Base-by-base conservation (phyloP, 1,140 invertebrate genomes). In the Eubasilissa regina region DNA sequence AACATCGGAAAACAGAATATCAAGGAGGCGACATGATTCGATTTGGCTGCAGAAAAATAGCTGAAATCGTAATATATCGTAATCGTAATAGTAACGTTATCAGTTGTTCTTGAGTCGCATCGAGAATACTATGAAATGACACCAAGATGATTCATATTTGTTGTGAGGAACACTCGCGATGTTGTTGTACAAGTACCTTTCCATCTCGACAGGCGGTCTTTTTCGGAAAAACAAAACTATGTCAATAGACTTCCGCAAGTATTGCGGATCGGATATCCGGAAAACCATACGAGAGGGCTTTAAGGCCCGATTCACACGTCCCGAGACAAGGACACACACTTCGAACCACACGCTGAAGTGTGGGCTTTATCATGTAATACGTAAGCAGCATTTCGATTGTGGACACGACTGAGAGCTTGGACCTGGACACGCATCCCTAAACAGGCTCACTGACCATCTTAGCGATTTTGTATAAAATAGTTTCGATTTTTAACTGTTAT, bases 251-350 rank as follows among this genome's bases (percentile, higher is more conserved):
- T 60, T n/a, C 10, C 45, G 15, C 66, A 15, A 70, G 66, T 47
- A 47, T 70, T 70, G 66, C 45, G 66, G 66, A 48, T 70, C 66
- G 66, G 45, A 70, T 70, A 15, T 70, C 66, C 45, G 66, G 64
- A 47, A 70, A 70, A 47, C 9, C 44, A 64, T 13, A 64, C 35
- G n/a, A 13, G 35, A 12, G 35, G 21, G 60, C 21, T 0, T 10
- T 7, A 25, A 11, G 6, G 60, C 60, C 19, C 60, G n/a, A 35
- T 64, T 35, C 35, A 17, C 60, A 64, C 60, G 60, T 43, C 19
- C 25, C 60, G 60, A 43, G 60, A 64, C 25, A 64, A 25, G 60
- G 60, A 35, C 60, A 9, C 19, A 35, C 25, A 35, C 25, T 35
- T 35, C 25, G 25, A 6, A 35, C 25, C 25, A 35, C 25, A 35